Base-by-base conservation (phyloP, 2,888 invertebrate genomes). In the Andricus curvator region DNA sequence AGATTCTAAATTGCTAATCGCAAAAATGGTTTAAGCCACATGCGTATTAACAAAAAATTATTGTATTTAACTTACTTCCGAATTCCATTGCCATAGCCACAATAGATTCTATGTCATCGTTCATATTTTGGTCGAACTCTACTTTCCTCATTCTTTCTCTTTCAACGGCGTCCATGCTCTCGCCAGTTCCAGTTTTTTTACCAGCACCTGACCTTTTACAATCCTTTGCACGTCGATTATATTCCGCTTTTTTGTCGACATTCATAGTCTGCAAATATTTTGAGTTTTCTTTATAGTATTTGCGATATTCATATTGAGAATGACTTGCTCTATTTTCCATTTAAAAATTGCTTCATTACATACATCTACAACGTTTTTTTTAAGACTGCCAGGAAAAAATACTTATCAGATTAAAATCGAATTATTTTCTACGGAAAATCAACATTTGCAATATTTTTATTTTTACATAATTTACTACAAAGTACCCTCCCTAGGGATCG, bases 121-220 rank as follows among this genome's bases (percentile, higher is more conserved):
- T 83, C 91, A 92, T 92, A 8, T 84, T 84, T 6, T 85, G 77
- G 2, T 82, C 78, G 44, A 87, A 88, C 79, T 87, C 82, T 29
- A 81, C 65, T 29, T 82, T 64, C 25, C 78, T 82, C 8, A 81
- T 82, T 65, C 86, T 68, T 66, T 86, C 83, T 48, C 82, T 78
- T 68, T 90, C 86, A 0, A 90, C 68, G 4, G 83, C 76, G 9
- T 83, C 77, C 20, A 89, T 79, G 0, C 84, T 86, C 76, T 91
- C 89, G 3, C 93, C 93, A 17, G 81, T 33, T 4, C 88, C 84
- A 0, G 91, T 93, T 80, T 87, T 88, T 82, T 92, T 93, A 1
- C 48, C 78, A 8, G 11, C 22, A 20, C 56, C 67, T 20, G 74
- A 77, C 0, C 37, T n/a, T 81, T 89, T 92, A 25, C 77, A 77